Base-by-base conservation (phyloP, 2,797 vertebrate species). In the Phrynocephalus guinanensis region DNA sequence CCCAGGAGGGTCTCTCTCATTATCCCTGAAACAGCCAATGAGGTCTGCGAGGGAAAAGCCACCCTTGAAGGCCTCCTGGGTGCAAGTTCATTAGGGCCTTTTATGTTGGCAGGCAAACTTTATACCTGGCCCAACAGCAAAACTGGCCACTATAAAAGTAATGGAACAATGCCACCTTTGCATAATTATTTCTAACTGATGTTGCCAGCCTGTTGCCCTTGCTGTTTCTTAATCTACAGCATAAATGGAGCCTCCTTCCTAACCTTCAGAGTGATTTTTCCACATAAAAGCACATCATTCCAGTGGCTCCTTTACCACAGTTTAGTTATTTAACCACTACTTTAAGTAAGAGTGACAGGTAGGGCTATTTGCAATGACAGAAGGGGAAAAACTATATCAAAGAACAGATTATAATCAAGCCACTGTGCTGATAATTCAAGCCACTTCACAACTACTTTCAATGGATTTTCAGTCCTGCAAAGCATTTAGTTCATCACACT, bases 131-230 rank as follows among this genome's bases (percentile, higher is more conserved):
- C 73, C 22, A 26, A 24, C 20, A 44, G 73, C 18, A 76, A 44
- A 10, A 76, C 38, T 75, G 20, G 72, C 18, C 20, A 22, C 6
- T 44, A 48, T 6, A 44, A 9, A 84, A 63, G 66, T 75, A 18
- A 66, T 28, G 6, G 13, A 76, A 60, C 5, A 84, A 77, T 76
- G 26, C 7, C 26, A 6, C 16, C 9, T 48, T 24, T 24, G 66
- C 88, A 84, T 82, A 18, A 84, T 52, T 88, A 85, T 87, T 81
- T 90, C 88, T 60, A 91, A 92, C 92, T 92, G 87, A 88, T 92
- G 89, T 90, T 88, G 91, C 63, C 60, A 11, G 60, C 78, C 81
- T 92, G 90, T 82, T 87, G 79, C 86, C 0, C 0, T 80, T 77
- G 77, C 0, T 0, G 24, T 85, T 72, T 77, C 82, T 16, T 52